Evolutionary conservation across 2,113 vertebrate genomes (phyloP).

Genomic region (Promerops cafer): DNA sequence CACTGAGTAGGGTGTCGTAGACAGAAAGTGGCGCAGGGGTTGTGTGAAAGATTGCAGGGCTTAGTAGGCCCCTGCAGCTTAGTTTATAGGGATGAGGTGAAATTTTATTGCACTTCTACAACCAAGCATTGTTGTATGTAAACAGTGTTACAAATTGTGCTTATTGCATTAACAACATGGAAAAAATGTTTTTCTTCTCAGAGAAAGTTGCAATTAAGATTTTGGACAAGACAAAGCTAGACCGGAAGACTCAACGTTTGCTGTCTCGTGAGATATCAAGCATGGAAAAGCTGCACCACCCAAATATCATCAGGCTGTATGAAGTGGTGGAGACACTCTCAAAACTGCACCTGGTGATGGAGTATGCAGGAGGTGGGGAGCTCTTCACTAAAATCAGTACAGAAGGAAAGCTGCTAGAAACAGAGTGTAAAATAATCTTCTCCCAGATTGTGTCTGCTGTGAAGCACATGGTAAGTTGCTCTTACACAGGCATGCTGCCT

Average conservation of each 20-base stretch:
- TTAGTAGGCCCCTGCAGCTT: background rate
- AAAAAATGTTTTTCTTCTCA: constrained; percentile 49
- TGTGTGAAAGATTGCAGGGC: background rate
- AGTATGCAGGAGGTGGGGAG: constrained; percentile 92
- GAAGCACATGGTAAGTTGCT: constrained; percentile 90
- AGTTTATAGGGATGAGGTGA: constrained; percentile 17
- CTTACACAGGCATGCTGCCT: background rate
- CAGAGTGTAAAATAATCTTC: constrained; percentile 88
- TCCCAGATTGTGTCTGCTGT: constrained; percentile 96
- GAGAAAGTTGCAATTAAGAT: constrained; percentile 99
- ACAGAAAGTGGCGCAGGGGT: background rate
- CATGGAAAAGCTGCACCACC: constrained; percentile 96
- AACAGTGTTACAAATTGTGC: background rate
- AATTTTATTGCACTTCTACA: background rate
- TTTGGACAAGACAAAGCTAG: constrained; percentile 94
- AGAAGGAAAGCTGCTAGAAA: constrained; percentile 88
- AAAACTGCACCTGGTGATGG: constrained; percentile 93
- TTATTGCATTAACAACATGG: background rate
- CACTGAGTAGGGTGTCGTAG: rapidly evolving
- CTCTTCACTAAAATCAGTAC: constrained; percentile 93
- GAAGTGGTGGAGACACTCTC: constrained; percentile 97
- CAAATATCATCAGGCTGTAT: constrained; percentile 94
- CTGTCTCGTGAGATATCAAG: constrained; percentile 94
- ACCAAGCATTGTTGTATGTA: background rate
- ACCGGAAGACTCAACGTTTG: constrained; percentile 91